These are phyloP conservation scores for Zygaena filipendulae DNA, from an alignment of 2,888 invertebrate species.

Conservation along the genomic window DNA sequence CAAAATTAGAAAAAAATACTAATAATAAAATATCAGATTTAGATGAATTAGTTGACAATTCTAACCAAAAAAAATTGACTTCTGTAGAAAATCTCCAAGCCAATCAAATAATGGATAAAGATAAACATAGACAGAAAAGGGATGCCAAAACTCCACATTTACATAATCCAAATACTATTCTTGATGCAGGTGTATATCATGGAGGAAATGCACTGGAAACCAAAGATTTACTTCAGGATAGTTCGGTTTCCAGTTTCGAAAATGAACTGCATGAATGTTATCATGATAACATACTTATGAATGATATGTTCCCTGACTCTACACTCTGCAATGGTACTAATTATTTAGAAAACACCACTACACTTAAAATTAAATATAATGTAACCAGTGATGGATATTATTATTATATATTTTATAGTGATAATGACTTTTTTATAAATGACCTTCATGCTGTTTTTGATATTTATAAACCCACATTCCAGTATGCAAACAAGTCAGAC, in stretches of 20 bases:
- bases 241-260: constrained; percentile 86
- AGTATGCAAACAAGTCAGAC: constrained; percentile 75
- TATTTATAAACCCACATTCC: constrained; percentile 86
- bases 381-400: constrained; percentile 84
- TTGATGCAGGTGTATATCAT: constrained; percentile 80
- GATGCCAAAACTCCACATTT: constrained; percentile 33
- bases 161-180: constrained; percentile 61
- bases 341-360: constrained; percentile 75
- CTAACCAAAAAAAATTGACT: not conserved
- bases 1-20: constrained; percentile 2
- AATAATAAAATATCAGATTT: constrained; percentile 3
- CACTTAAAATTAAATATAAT: constrained; percentile 74
- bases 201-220: constrained; percentile 79
- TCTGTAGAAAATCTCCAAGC: constrained; percentile 11
- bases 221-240: constrained; percentile 58
- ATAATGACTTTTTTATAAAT: constrained; percentile 82
- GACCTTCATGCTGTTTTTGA: constrained; percentile 87
- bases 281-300: constrained; percentile 78
- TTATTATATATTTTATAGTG: constrained; percentile 90
- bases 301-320: constrained; percentile 77
- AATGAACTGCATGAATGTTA: constrained; percentile 80
- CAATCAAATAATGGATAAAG: constrained; percentile 10
- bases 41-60: constrained; percentile 3
- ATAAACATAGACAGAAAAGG: constrained; percentile 28
- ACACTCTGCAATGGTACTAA: constrained; percentile 74